Conservation (phyloP, 2,113 vertebrate genomes). For the Tenrec ecaudatus region DNA sequence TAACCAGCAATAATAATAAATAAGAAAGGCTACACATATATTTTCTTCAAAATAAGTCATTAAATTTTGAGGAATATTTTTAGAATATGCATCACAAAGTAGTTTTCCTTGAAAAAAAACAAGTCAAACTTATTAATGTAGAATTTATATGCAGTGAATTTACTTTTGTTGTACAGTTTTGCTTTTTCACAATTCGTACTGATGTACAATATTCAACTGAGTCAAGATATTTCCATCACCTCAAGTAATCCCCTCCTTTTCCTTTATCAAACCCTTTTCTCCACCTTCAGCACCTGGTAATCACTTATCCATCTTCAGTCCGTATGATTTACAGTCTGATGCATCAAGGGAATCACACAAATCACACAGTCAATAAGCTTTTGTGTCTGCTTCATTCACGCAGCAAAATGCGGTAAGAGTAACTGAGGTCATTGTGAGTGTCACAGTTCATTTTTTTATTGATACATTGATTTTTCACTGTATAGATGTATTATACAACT, state of each 20-base stretch:
- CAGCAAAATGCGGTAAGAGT: neutral
- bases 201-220: neutral
- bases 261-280: neutral
- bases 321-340: neutral
- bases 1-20: neutral
- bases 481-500: neutral
- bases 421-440: neutral
- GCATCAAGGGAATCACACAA: neutral
- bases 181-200: neutral
- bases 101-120: neutral
- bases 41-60: slow-evolving; percentile 17
- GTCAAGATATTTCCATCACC: neutral
- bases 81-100: neutral
- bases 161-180: neutral
- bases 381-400: too few relatives aligned
- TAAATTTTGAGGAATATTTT: neutral
- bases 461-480: neutral
- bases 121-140: neutral
- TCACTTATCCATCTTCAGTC: neutral
- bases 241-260: neutral
- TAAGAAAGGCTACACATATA: too few relatives aligned
- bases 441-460: neutral
- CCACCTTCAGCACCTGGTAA: neutral
- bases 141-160: neutral
- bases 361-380: neutral